Conservation (phyloP, 1,140 invertebrate genomes). For the Drosophila mauritiana region DNA sequence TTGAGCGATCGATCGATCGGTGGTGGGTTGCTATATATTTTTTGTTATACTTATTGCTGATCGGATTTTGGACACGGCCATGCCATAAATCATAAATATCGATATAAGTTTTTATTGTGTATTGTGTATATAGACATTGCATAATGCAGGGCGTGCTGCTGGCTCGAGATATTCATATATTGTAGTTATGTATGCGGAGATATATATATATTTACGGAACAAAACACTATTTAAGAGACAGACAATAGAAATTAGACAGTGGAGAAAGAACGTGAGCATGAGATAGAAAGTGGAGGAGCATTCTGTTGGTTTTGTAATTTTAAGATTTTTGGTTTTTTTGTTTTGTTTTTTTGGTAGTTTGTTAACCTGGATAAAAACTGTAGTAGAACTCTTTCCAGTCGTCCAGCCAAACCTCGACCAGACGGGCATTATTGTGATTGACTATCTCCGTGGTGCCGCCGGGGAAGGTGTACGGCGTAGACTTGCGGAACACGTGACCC, state of each 20-base stretch:
- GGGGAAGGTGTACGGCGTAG: constrained; percentile 99
- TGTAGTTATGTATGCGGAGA: constrained; percentile 32
- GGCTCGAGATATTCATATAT: constrained; percentile 50
- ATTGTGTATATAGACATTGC: constrained; percentile 60
- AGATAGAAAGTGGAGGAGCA: constrained; percentile 62
- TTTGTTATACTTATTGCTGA: constrained; percentile 6
- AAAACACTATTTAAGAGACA: constrained; percentile 65
- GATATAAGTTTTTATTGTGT: constrained; percentile 41
- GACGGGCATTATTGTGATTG: constrained; percentile 98
- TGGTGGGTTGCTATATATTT: constrained; percentile 24
- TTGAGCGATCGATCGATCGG: constrained; percentile 38
- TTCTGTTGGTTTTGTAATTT: constrained; percentile 40
- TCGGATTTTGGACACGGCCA: constrained; percentile 61
- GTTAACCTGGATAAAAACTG: constrained; percentile 97
- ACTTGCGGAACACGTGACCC: constrained; percentile 99
- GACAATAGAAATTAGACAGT: constrained; percentile 44
- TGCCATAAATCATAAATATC: constrained; percentile 73
- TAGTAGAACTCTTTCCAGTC: constrained; percentile 99
- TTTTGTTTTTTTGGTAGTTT: constrained; percentile 48
- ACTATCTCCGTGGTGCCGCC: constrained; percentile 98
- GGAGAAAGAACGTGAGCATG: constrained; percentile 44
- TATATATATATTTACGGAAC: constrained; percentile 53
- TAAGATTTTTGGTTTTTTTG: constrained; percentile 14
- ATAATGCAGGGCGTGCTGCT: constrained; percentile 70
- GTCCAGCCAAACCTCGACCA: constrained; percentile 99